phyloP scores from a whole-genome alignment of 2,888 invertebrate species.

The Lacanobia wlatinum region DNA sequence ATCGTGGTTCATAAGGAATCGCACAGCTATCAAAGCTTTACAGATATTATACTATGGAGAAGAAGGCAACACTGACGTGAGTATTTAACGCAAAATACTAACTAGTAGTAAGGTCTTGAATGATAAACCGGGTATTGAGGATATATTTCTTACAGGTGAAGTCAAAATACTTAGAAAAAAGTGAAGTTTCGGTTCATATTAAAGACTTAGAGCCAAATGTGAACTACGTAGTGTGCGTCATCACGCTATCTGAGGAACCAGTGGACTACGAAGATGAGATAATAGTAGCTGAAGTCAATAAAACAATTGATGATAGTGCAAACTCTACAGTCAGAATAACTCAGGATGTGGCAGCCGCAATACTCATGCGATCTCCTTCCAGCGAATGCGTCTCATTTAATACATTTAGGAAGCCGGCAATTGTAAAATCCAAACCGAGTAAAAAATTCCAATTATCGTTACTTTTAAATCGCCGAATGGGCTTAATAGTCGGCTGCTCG shows the following conservation, averaged over 20 bases:
- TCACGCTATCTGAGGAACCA: conserved; percentile 82
- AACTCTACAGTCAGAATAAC: conserved; percentile 80
- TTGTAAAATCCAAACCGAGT: conserved; percentile 75
- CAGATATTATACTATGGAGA: conserved; percentile 95
- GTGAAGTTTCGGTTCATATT: conserved; percentile 82
- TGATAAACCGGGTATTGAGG: conserved; percentile 4
- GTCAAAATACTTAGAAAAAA: conserved; percentile 82
- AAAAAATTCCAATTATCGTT: conserved; percentile 80
- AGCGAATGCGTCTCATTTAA: conserved; percentile 87
- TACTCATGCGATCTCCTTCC: conserved; percentile 83
- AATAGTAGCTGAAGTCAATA: conserved; percentile 70
- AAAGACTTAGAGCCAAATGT: conserved; percentile 79
- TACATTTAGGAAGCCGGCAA: conserved; percentile 79
- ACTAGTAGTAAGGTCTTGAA: not conserved
- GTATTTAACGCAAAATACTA: conserved; percentile 51
- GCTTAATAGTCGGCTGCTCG: conserved; percentile 87
- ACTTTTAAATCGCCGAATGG: conserved; percentile 85
- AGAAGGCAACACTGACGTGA: conserved; percentile 78
- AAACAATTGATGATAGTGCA: conserved; percentile 71
- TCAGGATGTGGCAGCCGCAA: conserved; percentile 81
- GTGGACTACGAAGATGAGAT: conserved; percentile 75
- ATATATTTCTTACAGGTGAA: conserved; percentile 79
- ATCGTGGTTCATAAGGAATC: conserved; percentile 97
- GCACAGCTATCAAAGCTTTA: conserved; percentile 95
- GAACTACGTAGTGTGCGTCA: conserved; percentile 84